Percentiles rank a stretch among this genome's conserved stretches.
These are phyloP conservation scores for Neosilurus hyrtlii DNA, from an alignment of 2,797 vertebrate genomes.

Conservation along the genomic window DNA sequence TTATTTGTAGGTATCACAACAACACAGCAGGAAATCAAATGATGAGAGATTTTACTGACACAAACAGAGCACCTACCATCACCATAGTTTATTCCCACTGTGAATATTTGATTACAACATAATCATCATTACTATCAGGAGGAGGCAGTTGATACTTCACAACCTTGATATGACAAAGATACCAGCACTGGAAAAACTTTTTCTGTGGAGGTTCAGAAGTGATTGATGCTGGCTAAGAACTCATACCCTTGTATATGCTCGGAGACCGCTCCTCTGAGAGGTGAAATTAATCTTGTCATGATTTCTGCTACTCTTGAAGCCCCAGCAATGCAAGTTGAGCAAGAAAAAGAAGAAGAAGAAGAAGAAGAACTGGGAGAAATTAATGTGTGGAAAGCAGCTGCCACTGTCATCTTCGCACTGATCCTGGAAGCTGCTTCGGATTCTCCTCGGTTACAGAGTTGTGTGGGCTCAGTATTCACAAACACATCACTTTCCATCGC, in stretches of 20 bases:
- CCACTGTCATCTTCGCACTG: constrained; percentile 49
- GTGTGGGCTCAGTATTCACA: constrained; percentile 51
- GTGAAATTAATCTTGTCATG: constrained; percentile 56
- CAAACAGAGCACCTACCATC: constrained; percentile 30
- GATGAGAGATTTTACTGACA: constrained; percentile 30
- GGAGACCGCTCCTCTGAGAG: constrained; percentile 47
- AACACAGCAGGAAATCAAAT: constrained; percentile 29
- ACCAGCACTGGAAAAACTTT: constrained; percentile 18
- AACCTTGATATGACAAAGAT: constrained; percentile 32
- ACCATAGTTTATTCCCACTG: constrained; percentile 35
- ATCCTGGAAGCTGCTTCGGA: constrained; percentile 45
- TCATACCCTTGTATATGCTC: constrained; percentile 42
- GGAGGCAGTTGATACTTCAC: constrained; percentile 23
- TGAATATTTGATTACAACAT: constrained; percentile 38
- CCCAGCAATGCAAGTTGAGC: constrained; percentile 35
- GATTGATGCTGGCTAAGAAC: constrained; percentile 39
- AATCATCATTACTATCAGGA: constrained; percentile 24
- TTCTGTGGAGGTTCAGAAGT: constrained; percentile 28
- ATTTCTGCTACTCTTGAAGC: constrained; percentile 41
- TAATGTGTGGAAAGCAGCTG: constrained; percentile 37
- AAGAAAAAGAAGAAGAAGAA: constrained; percentile 27
- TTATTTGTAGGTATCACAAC: constrained; percentile 44
- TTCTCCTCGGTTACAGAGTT: constrained; percentile 47
- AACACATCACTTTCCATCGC: constrained; percentile 52
- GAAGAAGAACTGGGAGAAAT: constrained; percentile 9